Percentiles rank a stretch among this genome's conserved stretches.
Evolutionary conservation across 2,888 invertebrate species (phyloP).

Genomic region (Sphinx pinastri): DNA sequence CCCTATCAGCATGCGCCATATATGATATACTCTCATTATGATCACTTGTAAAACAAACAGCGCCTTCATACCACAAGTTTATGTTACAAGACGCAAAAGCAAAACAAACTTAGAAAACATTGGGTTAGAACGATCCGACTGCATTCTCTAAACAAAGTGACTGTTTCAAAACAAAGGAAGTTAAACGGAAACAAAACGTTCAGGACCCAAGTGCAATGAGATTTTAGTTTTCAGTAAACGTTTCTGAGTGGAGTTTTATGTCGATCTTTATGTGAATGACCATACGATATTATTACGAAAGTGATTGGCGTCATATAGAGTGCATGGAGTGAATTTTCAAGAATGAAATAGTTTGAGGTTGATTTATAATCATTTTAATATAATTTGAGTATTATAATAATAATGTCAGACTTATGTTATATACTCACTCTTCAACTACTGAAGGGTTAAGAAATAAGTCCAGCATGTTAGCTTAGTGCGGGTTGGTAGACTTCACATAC

Average conservation of each 20-base stretch:
- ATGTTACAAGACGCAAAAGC: constrained; percentile 18
- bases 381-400: no score
- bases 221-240: constrained; percentile 13
- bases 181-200: constrained; percentile 20
- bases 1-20: no score
- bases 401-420: no score
- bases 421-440: no score
- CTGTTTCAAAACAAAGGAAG: constrained; percentile 24
- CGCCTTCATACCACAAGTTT: constrained; percentile 3
- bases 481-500: no score
- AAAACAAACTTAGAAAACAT: constrained; percentile 23
- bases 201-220: constrained; percentile 13
- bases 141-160: constrained; percentile 25
- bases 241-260: constrained; percentile 5
- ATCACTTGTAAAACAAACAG: neutral
- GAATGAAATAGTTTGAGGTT: no score
- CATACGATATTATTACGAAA: neutral
- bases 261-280: constrained; percentile 1
- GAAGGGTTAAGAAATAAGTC: no score
- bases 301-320: neutral
- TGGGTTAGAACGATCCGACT: neutral
- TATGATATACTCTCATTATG: no score
- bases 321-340: neutral
- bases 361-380: no score
- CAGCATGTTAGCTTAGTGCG: no score